A percentile compares a stretch with the other conserved stretches of the same genome.
Conservation (phyloP, 2,797 vertebrate genomes). For the Morus bassanus region DNA sequence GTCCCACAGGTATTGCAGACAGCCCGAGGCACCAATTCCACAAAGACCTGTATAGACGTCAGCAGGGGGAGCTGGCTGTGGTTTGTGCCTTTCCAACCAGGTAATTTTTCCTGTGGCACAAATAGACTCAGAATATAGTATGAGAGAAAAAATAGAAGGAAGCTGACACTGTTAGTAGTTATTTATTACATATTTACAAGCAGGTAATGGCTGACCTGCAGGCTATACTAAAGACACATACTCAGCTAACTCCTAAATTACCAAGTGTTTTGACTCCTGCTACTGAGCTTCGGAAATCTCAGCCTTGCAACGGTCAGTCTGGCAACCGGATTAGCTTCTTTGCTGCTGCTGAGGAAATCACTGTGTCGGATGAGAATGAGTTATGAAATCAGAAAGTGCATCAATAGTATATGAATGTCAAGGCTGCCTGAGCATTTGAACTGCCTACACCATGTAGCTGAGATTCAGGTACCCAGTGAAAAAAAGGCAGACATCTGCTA, state of each 20-base stretch:
- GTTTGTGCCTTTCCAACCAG: background rate
- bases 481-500: background rate
- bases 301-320: background rate
- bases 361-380: background rate
- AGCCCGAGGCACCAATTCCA: background rate
- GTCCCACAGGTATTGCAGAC: background rate
- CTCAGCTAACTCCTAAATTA: background rate
- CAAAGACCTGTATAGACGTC: background rate
- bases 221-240: background rate
- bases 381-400: background rate
- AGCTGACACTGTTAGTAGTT: background rate
- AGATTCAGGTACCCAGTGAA: background rate
- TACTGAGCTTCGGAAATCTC: background rate
- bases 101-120: conserved; percentile 3
- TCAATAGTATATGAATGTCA: background rate
- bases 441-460: background rate
- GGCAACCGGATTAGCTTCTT: background rate
- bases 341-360: background rate
- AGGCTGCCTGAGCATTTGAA: background rate
- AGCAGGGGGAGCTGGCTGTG: background rate
- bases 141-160: background rate
- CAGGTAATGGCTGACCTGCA: background rate
- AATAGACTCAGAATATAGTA: background rate
- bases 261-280: background rate
- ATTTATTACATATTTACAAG: conserved; percentile 31